Evolutionary conservation across 2,888 invertebrate genomes (phyloP).

Genomic region (Tachystola acroxantha): DNA sequence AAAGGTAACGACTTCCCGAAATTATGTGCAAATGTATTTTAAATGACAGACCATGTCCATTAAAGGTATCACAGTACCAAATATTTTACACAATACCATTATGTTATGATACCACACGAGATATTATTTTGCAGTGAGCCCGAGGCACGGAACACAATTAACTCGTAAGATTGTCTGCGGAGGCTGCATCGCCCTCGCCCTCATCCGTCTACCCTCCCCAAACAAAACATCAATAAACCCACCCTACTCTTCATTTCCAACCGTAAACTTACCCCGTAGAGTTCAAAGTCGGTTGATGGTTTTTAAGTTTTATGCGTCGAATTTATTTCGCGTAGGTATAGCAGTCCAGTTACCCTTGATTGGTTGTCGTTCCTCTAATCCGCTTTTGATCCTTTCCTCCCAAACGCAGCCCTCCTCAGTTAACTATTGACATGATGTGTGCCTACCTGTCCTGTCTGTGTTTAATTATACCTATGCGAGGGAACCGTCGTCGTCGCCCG

Average conservation of each 20-base stretch:
- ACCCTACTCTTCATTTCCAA: conserved; percentile 22
- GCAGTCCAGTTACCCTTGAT: conserved; percentile 81
- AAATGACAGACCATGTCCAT: too few relatives aligned
- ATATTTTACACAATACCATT: too few relatives aligned
- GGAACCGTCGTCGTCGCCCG: background rate
- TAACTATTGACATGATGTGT: conserved; percentile 73
- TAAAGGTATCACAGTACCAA: too few relatives aligned
- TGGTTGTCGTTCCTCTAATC: conserved; percentile 85
- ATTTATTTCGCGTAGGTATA: conserved; percentile 78
- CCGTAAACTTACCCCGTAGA: conserved; percentile 27
- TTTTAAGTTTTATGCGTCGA: conserved; percentile 72
- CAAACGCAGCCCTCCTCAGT: conserved; percentile 74
- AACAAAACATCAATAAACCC: conserved; percentile 78
- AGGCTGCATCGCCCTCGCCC: conserved; percentile 70
- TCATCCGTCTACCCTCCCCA: conserved; percentile 51
- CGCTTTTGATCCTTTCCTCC: conserved; percentile 83
- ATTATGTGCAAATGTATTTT: too few relatives aligned
- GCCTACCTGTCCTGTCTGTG: conserved; percentile 56
- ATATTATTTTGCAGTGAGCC: conserved; percentile 73
- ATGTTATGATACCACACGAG: background rate
- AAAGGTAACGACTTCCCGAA: too few relatives aligned
- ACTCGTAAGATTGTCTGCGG: conserved; percentile 78
- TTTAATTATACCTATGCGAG: conserved; percentile 23
- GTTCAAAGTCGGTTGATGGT: conserved; percentile 25
- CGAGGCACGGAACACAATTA: conserved; percentile 77